Percentiles rank a stretch among this genome's conserved stretches.
Evolutionary conservation across 2,888 invertebrate genomes (phyloP).

Genomic region (Nycteola revayana): DNA sequence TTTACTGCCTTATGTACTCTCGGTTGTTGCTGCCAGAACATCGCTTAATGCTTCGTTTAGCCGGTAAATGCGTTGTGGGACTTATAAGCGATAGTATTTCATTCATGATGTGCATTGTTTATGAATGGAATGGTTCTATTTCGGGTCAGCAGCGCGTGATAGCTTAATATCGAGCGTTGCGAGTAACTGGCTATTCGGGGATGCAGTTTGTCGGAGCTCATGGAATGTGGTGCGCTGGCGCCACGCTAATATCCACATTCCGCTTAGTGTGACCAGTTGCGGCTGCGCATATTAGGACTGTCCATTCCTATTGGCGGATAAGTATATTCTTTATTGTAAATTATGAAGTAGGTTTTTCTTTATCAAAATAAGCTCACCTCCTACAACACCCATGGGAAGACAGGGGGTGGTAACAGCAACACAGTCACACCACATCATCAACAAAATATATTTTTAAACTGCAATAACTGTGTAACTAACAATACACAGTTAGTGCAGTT

Average conservation of each 20-base stretch:
- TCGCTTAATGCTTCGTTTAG: constrained; percentile 54
- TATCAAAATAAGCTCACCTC: too few species aligned
- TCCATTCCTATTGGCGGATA: constrained; percentile 20
- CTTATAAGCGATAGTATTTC: constrained; percentile 48
- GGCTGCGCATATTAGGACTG: constrained; percentile 31
- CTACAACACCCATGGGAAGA: too few species aligned
- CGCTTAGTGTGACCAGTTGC: too few species aligned
- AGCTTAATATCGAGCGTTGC: constrained; percentile 51
- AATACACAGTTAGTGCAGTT: too few species aligned
- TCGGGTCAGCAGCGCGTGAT: constrained; percentile 62
- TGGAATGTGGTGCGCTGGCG: constrained; percentile 50
- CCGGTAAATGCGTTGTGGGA: constrained; percentile 49
- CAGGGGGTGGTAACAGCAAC: too few species aligned
- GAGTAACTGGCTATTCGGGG: constrained; percentile 47
- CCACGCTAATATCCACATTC: constrained; percentile 21
- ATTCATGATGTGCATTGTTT: constrained; percentile 65
- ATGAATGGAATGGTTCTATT: constrained; percentile 68
- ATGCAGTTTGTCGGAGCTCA: constrained; percentile 57
- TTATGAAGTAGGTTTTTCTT: too few species aligned
- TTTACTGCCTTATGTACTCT: constrained; percentile 58
- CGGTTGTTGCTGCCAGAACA: constrained; percentile 54
- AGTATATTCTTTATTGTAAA: constrained; percentile 7
- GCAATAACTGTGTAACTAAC: too few species aligned
- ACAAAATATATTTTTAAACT: too few species aligned
- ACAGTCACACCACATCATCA: too few species aligned